Evolutionary conservation across 2,797 vertebrate species (phyloP).

Genomic region (Sebastes diploproa): DNA sequence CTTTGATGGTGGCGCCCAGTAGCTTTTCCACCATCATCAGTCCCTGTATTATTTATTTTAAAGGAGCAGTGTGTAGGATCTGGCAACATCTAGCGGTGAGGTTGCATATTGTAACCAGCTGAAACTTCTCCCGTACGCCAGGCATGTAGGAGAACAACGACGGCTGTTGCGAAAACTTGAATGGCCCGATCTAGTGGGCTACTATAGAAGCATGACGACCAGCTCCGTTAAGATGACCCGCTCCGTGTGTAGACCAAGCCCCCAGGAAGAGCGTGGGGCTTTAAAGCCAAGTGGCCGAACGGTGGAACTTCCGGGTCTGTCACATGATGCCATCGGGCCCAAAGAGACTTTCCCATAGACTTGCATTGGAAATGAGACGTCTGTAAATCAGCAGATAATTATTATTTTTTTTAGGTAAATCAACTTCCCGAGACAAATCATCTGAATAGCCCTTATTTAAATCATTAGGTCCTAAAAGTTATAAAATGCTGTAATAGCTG

Average conservation of each 20-base stretch:
- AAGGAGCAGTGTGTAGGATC: background rate
- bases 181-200: too few relatives aligned
- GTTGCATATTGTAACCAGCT: background rate
- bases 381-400: too few relatives aligned
- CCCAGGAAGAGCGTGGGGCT: rapidly evolving
- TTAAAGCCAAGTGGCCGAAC: too few relatives aligned
- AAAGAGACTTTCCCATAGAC: too few relatives aligned
- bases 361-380: too few relatives aligned
- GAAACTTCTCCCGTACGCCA: background rate
- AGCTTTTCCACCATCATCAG: background rate
- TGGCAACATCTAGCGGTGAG: rapidly evolving
- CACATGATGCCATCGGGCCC: too few relatives aligned
- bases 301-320: too few relatives aligned
- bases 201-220: rapidly evolving
- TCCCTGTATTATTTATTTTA: background rate
- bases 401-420: too few relatives aligned
- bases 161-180: too few relatives aligned
- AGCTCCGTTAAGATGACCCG: too few relatives aligned
- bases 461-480: background rate
- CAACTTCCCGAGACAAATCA: too few relatives aligned
- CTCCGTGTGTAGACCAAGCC: too few relatives aligned
- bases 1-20: background rate
- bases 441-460: background rate
- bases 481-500: background rate
- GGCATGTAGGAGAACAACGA: background rate